phyloP scores from a whole-genome alignment of 2,888 invertebrate species.

The Orchesellides sinensis region DNA sequence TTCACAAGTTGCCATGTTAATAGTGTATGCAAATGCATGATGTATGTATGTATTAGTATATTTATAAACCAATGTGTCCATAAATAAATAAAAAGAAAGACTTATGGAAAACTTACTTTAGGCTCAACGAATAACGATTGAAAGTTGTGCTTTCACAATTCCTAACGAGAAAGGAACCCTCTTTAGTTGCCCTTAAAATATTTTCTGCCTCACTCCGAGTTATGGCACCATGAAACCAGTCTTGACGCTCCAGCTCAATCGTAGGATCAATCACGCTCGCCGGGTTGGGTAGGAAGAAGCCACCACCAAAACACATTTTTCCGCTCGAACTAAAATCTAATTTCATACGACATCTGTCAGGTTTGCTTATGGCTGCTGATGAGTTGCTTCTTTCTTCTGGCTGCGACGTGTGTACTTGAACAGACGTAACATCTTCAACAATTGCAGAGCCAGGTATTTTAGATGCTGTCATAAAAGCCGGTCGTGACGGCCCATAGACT shows the following conservation, averaged over 20 bases:
- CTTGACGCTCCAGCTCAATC: constrained; percentile 75
- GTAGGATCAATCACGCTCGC: constrained; percentile 67
- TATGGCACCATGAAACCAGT: constrained; percentile 96
- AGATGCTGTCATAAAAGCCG: constrained; percentile 51
- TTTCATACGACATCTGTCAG: constrained; percentile 71
- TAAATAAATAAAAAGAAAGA: not conserved
- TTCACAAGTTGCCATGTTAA: too few species aligned
- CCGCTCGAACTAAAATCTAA: constrained; percentile 65
- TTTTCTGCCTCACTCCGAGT: constrained; percentile 94
- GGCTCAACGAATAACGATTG: constrained; percentile 94
- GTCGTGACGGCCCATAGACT: constrained; percentile 21
- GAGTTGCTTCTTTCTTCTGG: constrained; percentile 13
- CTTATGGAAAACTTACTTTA: constrained; percentile 88
- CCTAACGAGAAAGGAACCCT: constrained; percentile 96
- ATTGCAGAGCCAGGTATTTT: constrained; percentile 64
- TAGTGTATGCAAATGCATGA: not conserved
- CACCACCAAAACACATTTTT: constrained; percentile 26
- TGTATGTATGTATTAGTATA: not conserved
- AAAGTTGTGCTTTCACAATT: constrained; percentile 93
- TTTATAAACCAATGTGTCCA: not conserved
- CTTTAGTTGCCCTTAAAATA: constrained; percentile 87
- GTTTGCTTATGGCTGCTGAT: constrained; percentile 36
- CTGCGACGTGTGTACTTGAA: constrained; percentile 60
- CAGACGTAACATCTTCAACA: constrained; percentile 65
- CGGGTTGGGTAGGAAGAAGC: constrained; percentile 40